A percentile compares a stretch with the other conserved stretches of the same genome.
These are phyloP conservation scores for Drosophila ambigua DNA, from an alignment of 1,140 invertebrate species.

Conservation along the genomic window DNA sequence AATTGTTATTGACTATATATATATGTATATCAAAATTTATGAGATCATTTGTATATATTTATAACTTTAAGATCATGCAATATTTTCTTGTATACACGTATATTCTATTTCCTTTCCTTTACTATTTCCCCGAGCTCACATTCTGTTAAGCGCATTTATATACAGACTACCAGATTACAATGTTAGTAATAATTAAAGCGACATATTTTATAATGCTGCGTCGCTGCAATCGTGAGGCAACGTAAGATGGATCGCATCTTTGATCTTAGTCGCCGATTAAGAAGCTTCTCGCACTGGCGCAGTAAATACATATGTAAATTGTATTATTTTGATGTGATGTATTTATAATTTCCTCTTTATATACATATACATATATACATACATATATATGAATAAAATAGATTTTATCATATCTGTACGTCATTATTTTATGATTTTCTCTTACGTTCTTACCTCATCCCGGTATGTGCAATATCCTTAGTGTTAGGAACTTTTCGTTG, in stretches of 20 bases:
- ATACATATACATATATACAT: slow-evolving; percentile 45
- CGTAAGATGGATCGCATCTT: slow-evolving; percentile 27
- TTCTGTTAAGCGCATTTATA: slow-evolving; percentile 76
- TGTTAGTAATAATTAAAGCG: slow-evolving; percentile 63
- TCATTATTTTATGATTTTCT: slow-evolving; percentile 27
- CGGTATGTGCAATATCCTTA: slow-evolving; percentile 56
- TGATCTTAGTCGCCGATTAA: slow-evolving; percentile 39
- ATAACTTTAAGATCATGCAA: slow-evolving; percentile 67
- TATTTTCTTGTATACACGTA: slow-evolving; percentile 17
- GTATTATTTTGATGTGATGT: slow-evolving; percentile 81
- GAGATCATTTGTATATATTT: slow-evolving; percentile 75
- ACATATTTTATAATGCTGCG: slow-evolving; percentile 61
- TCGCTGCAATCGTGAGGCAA: slow-evolving; percentile 4
- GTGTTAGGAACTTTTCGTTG: slow-evolving; percentile 41
- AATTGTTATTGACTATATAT: slow-evolving; percentile 76
- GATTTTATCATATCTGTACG: slow-evolving; percentile 54
- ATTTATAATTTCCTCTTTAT: slow-evolving; percentile 73
- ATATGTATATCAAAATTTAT: slow-evolving; percentile 33
- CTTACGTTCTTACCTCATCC: slow-evolving; percentile 19
- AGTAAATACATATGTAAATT: slow-evolving; percentile 67
- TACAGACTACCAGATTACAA: slow-evolving; percentile 53
- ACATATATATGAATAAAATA: slow-evolving; percentile 68
- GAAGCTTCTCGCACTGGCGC: slow-evolving; percentile 34
- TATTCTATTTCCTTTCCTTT: slow-evolving; percentile 51
- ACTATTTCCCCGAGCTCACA: slow-evolving; percentile 41